These are phyloP conservation scores for Creontiades dilutus DNA, from an alignment of 2,888 invertebrate genomes.

Conservation along the genomic window DNA sequence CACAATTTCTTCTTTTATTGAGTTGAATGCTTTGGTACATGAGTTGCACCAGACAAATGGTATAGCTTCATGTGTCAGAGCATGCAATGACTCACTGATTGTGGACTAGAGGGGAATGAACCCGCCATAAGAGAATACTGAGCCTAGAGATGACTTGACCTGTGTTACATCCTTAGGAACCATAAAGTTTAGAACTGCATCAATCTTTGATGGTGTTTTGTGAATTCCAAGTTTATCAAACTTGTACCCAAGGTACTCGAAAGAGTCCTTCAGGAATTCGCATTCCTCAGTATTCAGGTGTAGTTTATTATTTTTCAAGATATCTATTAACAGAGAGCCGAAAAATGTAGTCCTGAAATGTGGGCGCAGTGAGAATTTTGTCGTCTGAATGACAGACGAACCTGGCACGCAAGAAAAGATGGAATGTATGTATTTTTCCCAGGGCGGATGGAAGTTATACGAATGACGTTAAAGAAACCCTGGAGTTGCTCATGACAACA, in stretches of 20 bases:
- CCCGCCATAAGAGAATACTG: background rate
- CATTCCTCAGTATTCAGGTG: conserved; percentile 17
- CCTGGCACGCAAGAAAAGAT: too few species aligned
- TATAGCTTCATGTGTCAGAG: background rate
- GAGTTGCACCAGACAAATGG: background rate
- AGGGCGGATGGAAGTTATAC: too few species aligned
- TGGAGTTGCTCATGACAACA: too few species aligned
- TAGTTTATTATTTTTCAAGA: background rate
- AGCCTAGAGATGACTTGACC: conserved; percentile 30
- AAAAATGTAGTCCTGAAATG: too few species aligned
- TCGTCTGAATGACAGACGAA: too few species aligned
- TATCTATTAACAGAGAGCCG: too few species aligned
- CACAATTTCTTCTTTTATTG: too few species aligned
- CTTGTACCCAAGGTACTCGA: conserved; percentile 5
- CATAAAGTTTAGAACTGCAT: background rate
- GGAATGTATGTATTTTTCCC: too few species aligned
- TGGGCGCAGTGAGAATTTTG: too few species aligned
- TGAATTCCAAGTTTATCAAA: conserved; percentile 25
- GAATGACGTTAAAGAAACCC: too few species aligned
- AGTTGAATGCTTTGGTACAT: background rate
- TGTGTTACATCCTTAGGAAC: background rate
- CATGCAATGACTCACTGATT: background rate
- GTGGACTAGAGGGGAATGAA: conserved; percentile 30
- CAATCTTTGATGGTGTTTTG: conserved; percentile 5
- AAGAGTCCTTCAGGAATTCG: background rate